Conservation (phyloP, 2,113 vertebrate species). For the Lophotis ruficrista region DNA sequence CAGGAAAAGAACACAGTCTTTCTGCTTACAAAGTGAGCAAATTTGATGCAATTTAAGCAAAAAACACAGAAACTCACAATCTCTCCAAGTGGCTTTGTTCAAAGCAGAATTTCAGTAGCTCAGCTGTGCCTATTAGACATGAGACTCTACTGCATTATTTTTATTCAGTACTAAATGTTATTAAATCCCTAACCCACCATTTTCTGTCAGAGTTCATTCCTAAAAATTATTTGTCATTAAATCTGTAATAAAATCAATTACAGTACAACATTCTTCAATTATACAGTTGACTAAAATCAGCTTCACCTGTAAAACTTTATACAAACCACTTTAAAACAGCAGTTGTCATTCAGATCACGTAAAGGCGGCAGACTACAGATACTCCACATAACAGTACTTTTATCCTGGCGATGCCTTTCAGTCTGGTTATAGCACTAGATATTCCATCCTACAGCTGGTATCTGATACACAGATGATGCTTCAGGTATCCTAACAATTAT, state of each 20-base stretch:
- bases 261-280: conserved; percentile 32
- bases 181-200: conserved; percentile 51
- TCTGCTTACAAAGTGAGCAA: background rate
- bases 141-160: background rate
- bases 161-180: conserved; percentile 48
- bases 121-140: background rate
- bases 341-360: conserved; percentile 59
- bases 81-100: background rate
- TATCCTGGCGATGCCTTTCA: background rate
- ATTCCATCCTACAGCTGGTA: background rate
- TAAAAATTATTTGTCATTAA: conserved; percentile 59
- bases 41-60: background rate
- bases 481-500: background rate
- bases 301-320: conserved; percentile 44
- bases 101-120: background rate
- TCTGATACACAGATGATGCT: background rate
- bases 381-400: conserved; percentile 36
- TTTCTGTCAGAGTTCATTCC: conserved; percentile 15
- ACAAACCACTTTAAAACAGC: conserved; percentile 76
- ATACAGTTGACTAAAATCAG: conserved; percentile 41
- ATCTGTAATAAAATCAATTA: conserved; percentile 60
- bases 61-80: background rate
- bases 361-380: conserved; percentile 40
- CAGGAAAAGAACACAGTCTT: background rate
- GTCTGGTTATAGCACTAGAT: background rate